A percentile compares a stretch with the other conserved stretches of the same genome.
These are phyloP conservation scores for Morpho achilles DNA, from an alignment of 2,888 invertebrate genomes.

Conservation along the genomic window DNA sequence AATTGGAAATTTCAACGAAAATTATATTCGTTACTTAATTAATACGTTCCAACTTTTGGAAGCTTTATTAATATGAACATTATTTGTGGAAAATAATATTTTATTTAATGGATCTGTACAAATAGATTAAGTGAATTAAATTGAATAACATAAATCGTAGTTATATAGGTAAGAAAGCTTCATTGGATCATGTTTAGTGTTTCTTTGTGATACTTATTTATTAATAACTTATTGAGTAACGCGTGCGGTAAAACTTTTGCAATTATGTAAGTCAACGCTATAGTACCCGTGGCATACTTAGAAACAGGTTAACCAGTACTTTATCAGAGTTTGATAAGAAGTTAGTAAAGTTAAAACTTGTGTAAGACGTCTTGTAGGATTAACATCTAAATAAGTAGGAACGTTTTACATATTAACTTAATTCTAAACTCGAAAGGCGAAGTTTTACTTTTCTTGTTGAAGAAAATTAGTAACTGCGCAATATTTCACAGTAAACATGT, in stretches of 20 bases:
- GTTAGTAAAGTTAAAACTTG: not conserved
- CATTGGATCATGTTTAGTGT: not conserved
- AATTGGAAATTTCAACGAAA: no score
- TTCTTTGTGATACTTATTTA: slow-evolving; percentile 9
- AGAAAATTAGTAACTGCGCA: slow-evolving; percentile 26
- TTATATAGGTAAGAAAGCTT: no score
- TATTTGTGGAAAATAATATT: no score
- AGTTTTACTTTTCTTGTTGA: slow-evolving; percentile 26
- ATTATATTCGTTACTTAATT: no score
- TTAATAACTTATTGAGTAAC: slow-evolving; percentile 5
- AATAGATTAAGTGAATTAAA: no score
- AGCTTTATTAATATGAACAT: no score
- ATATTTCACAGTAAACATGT: slow-evolving; percentile 7
- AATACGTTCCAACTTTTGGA: no score
- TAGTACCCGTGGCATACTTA: slow-evolving; percentile 2
- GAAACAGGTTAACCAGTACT: slow-evolving; percentile 5
- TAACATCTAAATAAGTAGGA: no score
- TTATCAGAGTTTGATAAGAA: not conserved
- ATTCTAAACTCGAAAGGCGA: not conserved
- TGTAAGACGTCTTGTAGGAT: not conserved
- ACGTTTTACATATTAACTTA: no score
- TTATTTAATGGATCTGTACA: no score
- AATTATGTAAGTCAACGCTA: slow-evolving; percentile 4
- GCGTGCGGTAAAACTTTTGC: slow-evolving; percentile 4
- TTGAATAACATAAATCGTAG: no score